These are phyloP conservation scores for Drosophila monieri DNA, from an alignment of 2,888 invertebrate species.

Conservation along the genomic window DNA sequence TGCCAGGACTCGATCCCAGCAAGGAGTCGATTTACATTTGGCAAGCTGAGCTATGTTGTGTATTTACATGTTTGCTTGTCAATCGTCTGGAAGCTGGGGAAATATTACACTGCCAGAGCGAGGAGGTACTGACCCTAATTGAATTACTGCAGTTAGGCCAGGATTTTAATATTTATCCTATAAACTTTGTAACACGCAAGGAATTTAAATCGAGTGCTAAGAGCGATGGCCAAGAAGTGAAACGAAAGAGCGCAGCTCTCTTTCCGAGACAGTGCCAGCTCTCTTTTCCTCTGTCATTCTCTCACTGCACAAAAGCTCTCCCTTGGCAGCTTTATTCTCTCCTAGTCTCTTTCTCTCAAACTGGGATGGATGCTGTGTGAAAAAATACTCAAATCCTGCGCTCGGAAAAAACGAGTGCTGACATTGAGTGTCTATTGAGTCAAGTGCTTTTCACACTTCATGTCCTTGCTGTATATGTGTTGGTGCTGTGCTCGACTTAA, in stretches of 20 bases:
- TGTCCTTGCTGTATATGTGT: conserved; percentile 42
- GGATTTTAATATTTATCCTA: conserved; percentile 24
- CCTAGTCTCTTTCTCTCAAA: conserved; percentile 6
- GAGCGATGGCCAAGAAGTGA: conserved; percentile 16
- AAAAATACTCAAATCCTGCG: conserved; percentile 12
- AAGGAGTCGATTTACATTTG: not conserved
- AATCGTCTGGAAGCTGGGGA: conserved; percentile 10
- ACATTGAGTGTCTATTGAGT: conserved; percentile 71
- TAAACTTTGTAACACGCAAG: conserved; percentile 2
- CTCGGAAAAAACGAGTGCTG: conserved; percentile 25
- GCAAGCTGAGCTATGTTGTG: not conserved
- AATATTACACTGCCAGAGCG: conserved; percentile 16
- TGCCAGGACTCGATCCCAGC: not conserved
- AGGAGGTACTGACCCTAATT: conserved; percentile 27
- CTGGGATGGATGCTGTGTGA: conserved; percentile 34
- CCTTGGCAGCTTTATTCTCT: conserved; percentile 5
- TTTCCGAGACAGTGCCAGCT: not conserved
- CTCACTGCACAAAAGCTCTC: conserved; percentile 24
- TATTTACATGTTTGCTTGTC: not conserved
- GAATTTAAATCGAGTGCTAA: conserved; percentile 8
- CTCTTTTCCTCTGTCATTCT: not conserved
- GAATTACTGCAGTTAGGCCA: conserved; percentile 13
- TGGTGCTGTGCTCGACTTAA: conserved; percentile 34
- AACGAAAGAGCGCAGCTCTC: conserved; percentile 8
- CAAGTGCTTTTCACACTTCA: conserved; percentile 64